Evolutionary conservation across 2,888 invertebrate genomes (phyloP), one percentile per base, ranked within the genome.

Genomic region (Axea sp.): DNA sequence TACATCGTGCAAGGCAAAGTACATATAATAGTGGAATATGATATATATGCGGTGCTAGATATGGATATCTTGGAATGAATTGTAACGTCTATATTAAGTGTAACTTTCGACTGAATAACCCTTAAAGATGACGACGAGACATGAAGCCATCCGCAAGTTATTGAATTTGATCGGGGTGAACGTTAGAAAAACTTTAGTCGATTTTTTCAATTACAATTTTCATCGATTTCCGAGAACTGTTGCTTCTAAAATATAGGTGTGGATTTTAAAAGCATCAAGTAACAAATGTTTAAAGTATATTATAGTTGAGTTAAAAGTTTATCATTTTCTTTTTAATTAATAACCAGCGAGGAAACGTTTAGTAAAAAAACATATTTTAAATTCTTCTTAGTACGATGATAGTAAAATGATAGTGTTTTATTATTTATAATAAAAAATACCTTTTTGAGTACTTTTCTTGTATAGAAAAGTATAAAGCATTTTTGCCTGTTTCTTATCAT

Each of bases 11-110:
- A 62, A 43, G 35, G 31, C 37, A 24, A 64, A 53, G 51, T 41
- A 41, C 37, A 59, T 49, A 49, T 57, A 47, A 57, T 53, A 43
- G 26, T 41, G 17, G 30, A 47, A 67, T 33, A 31, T 19, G 28
- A 33, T n/a, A n/a, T n/a, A n/a, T n/a, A 60, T 0, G 7, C 6
- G 8, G 2, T 31, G 17, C 45, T n/a, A 22, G n/a, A 65, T 31
- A 19, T 45, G 51, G 41, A 45, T 65, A 62, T 31, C 39, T 37
- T 8, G 17, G 24, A 49, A 31, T 62, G 49, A 62, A 12, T 47
- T n/a, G n/a, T n/a, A n/a, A n/a, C 47, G 60, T 49, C 62, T 49
- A 45, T 65, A 65, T 65, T 65, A 65, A 65, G 35, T 45, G 37
- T 65, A 67, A 47, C 47, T 55, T 67, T 55, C 55, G 47, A 15